Base-by-base conservation (phyloP, 2,113 vertebrate genomes). In the Siniperca chuatsi region DNA sequence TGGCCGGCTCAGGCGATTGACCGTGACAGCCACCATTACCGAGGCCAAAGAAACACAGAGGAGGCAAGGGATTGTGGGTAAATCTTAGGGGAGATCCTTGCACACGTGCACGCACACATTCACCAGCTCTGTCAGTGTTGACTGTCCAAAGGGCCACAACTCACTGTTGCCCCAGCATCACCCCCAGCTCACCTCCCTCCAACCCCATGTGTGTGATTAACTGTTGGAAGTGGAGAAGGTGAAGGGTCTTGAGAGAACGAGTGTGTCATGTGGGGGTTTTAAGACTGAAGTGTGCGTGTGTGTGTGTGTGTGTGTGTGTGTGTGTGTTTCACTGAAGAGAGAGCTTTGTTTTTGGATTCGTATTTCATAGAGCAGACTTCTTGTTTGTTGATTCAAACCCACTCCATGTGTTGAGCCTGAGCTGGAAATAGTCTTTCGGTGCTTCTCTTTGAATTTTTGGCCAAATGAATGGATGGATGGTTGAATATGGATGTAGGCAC, bases 311-410 rank as follows among this genome's bases (percentile, higher is more conserved):
- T 70, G 78, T 82, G 78, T 75, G 64, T 70, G 74, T 74, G 75
- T 64, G 79, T 54, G 71, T 46, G 65, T 75, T 82, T 75, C 66
- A 79, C 61, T 89, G 87, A 90, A 92, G 90, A 82, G 83, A 83
- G 74, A 77, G 80, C 89, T 92, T 93, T 94, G 93, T 94, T 89
- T 94, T 93, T 71, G 85, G 80, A 83, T 87, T 94, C 91, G 44
- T 92, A 93, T 95, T 95, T 94, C 94, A 95, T 71, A 77, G 82
- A 72, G 71, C 87, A 88, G 92, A 90, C 83, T 70, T 75, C 86
- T 92, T 95, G 94, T 94, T 95, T 94, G 93, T 94, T 95, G 87
- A 75, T 94, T 93, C 84, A 93, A 90, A 93, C 90, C 85, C 55
- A 73, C 66, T 90, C 81, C 58, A 58, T 81, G 86, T 93, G 92